A percentile compares a stretch with the other conserved stretches of the same genome.
Conservation (phyloP, 2,888 invertebrate species). For the Trachelus tabidus region DNA sequence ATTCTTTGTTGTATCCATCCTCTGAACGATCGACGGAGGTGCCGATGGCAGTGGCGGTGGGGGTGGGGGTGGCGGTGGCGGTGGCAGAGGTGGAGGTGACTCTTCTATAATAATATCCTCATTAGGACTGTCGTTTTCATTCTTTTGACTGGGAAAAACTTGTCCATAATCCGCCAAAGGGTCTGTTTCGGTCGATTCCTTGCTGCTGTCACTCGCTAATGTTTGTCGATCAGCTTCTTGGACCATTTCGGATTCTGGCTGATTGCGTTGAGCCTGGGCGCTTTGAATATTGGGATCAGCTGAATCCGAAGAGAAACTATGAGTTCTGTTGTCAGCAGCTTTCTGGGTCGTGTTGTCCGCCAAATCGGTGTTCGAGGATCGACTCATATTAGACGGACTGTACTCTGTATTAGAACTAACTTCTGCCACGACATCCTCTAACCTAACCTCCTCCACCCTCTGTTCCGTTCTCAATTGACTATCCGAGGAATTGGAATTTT, state of each 20-base stretch:
- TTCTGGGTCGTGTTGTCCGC: slow-evolving; percentile 50
- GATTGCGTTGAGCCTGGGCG: slow-evolving; percentile 15
- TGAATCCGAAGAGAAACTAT: background rate
- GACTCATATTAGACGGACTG: slow-evolving; percentile 51
- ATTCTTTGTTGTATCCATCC: slow-evolving; percentile 25
- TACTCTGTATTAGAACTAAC: slow-evolving; percentile 55
- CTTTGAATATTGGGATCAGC: background rate
- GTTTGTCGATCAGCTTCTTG: slow-evolving; percentile 37
- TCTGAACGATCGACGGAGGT: slow-evolving; percentile 29
- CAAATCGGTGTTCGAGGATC: slow-evolving; percentile 46
- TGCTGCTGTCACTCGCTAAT: slow-evolving; percentile 28
- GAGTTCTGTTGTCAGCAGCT: slow-evolving; percentile 40
- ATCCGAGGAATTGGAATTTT: slow-evolving; percentile 63
- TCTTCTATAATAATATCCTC: slow-evolving; percentile 53
- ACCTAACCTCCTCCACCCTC: slow-evolving; percentile 60
- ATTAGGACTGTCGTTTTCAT: slow-evolving; percentile 38
- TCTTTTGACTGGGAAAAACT: slow-evolving; percentile 37
- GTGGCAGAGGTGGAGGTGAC: slow-evolving; percentile 17
- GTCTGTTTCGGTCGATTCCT: slow-evolving; percentile 36
- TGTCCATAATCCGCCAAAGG: slow-evolving; percentile 44
- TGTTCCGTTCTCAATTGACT: slow-evolving; percentile 58
- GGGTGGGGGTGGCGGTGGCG: slow-evolving; percentile 22
- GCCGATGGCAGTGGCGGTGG: slow-evolving; percentile 25
- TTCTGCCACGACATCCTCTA: slow-evolving; percentile 61
- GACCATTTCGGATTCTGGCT: slow-evolving; percentile 31